These are phyloP conservation scores for Drosophila ogumai DNA, from an alignment of 1,140 invertebrate genomes.

Conservation along the genomic window DNA sequence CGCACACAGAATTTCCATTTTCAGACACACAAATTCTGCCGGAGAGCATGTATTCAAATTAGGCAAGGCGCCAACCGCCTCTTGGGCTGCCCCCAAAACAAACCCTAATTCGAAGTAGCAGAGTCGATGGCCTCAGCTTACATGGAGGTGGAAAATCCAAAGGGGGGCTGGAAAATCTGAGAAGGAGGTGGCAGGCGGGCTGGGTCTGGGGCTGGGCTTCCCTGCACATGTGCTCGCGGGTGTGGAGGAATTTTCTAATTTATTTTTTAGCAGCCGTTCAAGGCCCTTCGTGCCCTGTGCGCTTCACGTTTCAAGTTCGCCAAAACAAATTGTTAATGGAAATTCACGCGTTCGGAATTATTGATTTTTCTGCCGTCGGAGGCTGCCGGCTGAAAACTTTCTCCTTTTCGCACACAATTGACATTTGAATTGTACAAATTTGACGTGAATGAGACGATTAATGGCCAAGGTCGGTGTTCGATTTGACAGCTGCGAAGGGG, in stretches of 20 bases:
- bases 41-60: constrained; percentile 70
- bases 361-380: constrained; percentile 67
- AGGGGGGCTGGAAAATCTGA: constrained; percentile 4
- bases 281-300: constrained; percentile 62
- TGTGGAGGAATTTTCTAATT: constrained; percentile 83
- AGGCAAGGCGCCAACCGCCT: constrained; percentile 63
- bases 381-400: constrained; percentile 60
- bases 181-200: constrained; percentile 3
- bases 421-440: constrained; percentile 79
- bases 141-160: constrained; percentile 18
- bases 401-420: constrained; percentile 52
- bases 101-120: constrained; percentile 32
- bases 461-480: constrained; percentile 77
- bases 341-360: constrained; percentile 71
- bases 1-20: constrained; percentile 73
- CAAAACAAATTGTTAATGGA: constrained; percentile 82
- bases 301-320: constrained; percentile 45
- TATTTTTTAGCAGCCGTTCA: constrained; percentile 82
- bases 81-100: constrained; percentile 17
- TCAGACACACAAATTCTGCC: constrained; percentile 50
- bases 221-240: constrained; percentile 68
- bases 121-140: constrained; percentile 38
- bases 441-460: constrained; percentile 74
- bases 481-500: constrained; percentile 60
- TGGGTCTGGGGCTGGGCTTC: not conserved